Evolutionary conservation across 2,797 vertebrate genomes (phyloP).

Genomic region (Pangasius mekongensis): DNA sequence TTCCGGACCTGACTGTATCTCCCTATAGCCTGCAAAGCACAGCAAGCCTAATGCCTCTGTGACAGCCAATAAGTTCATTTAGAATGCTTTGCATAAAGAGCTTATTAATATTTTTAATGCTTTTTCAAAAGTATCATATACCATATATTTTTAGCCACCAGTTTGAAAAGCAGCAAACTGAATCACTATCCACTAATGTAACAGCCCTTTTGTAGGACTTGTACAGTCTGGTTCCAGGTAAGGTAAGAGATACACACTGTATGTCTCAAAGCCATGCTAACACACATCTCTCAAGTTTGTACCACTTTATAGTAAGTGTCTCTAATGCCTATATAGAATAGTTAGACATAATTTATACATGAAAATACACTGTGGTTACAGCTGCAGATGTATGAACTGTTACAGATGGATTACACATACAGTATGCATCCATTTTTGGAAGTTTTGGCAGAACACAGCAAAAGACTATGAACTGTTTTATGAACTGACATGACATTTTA

Average conservation of each 20-base stretch:
- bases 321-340: neutral
- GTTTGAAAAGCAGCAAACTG: neutral
- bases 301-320: neutral
- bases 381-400: conserved; percentile 8
- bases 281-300: neutral
- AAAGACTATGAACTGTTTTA: neutral
- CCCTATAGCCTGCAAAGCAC: neutral
- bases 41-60: neutral
- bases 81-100: neutral
- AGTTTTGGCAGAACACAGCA: neutral
- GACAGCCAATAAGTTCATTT: neutral
- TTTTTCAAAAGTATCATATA: neutral
- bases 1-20: neutral
- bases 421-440: neutral
- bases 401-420: neutral
- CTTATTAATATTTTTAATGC: neutral
- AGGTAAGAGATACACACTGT: neutral
- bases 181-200: neutral
- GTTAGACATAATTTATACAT: neutral
- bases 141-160: neutral
- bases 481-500: neutral
- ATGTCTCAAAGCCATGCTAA: neutral
- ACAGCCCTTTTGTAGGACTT: neutral
- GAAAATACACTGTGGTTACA: neutral
- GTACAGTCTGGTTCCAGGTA: neutral